Percentiles rank a stretch among this genome's conserved stretches.
Evolutionary conservation across 1,140 invertebrate genomes (phyloP).

Genomic region (Polypedilum vanderplanki): DNA sequence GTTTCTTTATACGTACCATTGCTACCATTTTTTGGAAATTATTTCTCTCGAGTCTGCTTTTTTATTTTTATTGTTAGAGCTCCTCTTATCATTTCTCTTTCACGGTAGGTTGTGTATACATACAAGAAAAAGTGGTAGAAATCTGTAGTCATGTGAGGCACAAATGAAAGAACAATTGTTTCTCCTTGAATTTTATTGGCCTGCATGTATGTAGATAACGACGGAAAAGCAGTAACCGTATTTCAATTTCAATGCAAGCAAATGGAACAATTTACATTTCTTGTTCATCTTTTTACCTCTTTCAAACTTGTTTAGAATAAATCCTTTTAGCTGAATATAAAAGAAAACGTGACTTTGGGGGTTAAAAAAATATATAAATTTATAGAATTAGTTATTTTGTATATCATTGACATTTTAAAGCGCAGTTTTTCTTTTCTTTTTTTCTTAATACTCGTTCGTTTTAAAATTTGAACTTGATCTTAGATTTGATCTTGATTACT

Average conservation of each 20-base stretch:
- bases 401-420: no score
- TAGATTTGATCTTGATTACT: no score
- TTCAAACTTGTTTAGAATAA: background rate
- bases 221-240: background rate
- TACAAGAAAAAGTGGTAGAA: no score
- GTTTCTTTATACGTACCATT: background rate
- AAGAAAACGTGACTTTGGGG: conserved; percentile 10
- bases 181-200: conserved; percentile 7
- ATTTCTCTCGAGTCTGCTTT: conserved; percentile 17
- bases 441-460: no score
- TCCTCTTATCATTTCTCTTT: background rate
- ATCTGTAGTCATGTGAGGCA: background rate
- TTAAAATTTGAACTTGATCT: no score
- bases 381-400: background rate
- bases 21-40: conserved; percentile 12
- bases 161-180: background rate
- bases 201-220: background rate
- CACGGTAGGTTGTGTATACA: no score
- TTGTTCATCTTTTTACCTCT: background rate
- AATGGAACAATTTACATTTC: background rate
- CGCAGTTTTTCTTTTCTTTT: no score
- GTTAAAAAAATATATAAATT: background rate
- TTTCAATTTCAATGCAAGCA: conserved; percentile 12
- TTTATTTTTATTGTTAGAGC: conserved; percentile 19
- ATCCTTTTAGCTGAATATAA: conserved; percentile 14